Conservation (phyloP, 2,888 invertebrate genomes). For the Rhingia rostrata region DNA sequence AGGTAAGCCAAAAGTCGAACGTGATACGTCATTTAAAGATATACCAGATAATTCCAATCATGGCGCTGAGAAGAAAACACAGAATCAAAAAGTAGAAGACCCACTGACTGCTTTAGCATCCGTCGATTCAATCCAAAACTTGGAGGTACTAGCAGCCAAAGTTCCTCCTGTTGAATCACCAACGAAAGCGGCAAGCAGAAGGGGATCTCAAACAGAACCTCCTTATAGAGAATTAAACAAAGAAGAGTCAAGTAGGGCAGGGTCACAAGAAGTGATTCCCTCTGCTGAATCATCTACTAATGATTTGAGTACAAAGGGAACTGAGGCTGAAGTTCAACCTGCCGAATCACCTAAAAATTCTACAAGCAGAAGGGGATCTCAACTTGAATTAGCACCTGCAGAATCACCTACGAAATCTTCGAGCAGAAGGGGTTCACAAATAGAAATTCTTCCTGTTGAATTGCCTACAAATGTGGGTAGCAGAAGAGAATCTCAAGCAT, state of each 20-base stretch:
- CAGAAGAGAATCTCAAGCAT: neutral
- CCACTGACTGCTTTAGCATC: neutral
- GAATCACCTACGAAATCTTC: neutral
- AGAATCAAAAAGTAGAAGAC: neutral
- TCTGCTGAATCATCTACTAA: neutral
- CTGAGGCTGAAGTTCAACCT: neutral
- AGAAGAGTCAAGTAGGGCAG: neutral
- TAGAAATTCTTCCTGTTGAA: neutral
- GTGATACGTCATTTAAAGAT: neutral
- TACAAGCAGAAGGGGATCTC: slow-evolving; percentile 2
- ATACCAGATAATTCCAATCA: neutral
- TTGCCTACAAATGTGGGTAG: neutral
- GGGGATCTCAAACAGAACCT: neutral
- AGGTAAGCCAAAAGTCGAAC: slow-evolving; percentile 18
- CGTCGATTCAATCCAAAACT: neutral
- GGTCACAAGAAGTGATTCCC: neutral
- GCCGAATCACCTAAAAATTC: neutral
- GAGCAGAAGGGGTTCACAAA: neutral
- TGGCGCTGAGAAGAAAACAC: neutral
- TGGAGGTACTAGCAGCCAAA: neutral
- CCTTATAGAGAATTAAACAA: neutral
- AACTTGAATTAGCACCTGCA: neutral
- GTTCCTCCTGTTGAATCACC: neutral
- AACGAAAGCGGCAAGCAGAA: neutral
- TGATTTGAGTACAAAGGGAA: neutral